These are phyloP conservation scores for Hiodon alosoides DNA, from an alignment of 2,113 vertebrate species.

Conservation along the genomic window DNA sequence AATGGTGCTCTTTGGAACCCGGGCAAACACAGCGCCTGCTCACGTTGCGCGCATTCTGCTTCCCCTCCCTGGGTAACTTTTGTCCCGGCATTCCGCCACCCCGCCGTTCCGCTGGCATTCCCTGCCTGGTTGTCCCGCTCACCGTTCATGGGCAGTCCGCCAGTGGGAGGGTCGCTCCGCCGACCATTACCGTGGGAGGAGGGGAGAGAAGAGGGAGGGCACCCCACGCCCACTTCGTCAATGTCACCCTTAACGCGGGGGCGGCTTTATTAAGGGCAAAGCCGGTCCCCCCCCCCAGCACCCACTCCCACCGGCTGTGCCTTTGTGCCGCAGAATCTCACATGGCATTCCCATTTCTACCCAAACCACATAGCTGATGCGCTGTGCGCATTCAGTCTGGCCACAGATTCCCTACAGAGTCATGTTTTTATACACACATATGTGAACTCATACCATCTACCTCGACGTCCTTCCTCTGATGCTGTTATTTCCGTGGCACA, in stretches of 20 bases:
- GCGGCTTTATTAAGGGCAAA: constrained; percentile 37
- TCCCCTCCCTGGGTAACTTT: constrained; percentile 23
- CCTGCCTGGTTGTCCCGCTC: constrained; percentile 8
- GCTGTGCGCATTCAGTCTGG: not conserved
- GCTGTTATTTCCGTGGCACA: too few relatives aligned
- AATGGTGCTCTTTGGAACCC: constrained; percentile 19
- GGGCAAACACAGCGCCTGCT: constrained; percentile 15
- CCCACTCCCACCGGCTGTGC: not conserved
- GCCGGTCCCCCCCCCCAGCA: constrained; percentile 14
- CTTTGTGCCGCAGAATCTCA: constrained; percentile 42
- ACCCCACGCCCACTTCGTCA: constrained; percentile 52
- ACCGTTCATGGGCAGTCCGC: constrained; percentile 12
- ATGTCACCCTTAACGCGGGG: constrained; percentile 54
- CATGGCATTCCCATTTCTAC: constrained; percentile 32
- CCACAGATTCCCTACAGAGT: not conserved
- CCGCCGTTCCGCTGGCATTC: not conserved
- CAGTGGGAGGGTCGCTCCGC: constrained; percentile 14
- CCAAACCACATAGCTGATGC: too few relatives aligned
- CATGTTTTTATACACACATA: too few relatives aligned
- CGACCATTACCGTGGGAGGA: constrained; percentile 25
- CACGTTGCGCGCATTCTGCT: constrained; percentile 28
- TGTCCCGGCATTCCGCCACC: constrained; percentile 13
- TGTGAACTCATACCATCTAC: too few relatives aligned
- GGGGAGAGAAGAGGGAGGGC: constrained; percentile 41
- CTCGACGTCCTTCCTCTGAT: too few relatives aligned